Evolutionary conservation across 2,113 vertebrate genomes (phyloP).

Genomic region (Pelmatolapia mariae): DNA sequence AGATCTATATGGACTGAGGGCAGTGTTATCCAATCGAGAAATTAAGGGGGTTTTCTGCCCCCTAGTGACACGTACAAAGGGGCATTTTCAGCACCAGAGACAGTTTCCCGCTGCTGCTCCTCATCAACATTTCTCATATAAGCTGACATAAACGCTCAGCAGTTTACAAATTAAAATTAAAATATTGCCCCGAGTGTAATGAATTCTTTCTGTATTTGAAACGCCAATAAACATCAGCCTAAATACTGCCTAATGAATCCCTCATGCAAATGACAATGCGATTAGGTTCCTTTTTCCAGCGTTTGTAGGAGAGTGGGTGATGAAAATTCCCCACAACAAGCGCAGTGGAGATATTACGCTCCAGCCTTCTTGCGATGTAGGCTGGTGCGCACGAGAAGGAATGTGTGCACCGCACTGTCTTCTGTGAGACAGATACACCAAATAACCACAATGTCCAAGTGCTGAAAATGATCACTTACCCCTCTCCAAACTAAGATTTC

Average conservation of each 20-base stretch:
- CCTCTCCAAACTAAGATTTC: conserved; percentile 87
- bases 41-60: conserved; percentile 53
- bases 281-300: neutral
- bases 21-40: neutral
- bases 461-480: conserved; percentile 69
- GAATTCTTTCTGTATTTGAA: neutral
- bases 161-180: neutral
- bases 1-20: neutral
- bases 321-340: neutral
- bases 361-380: neutral
- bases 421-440: neutral
- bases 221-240: neutral
- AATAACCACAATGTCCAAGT: neutral
- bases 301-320: neutral
- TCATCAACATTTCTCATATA: neutral
- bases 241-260: neutral
- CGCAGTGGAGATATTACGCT: neutral
- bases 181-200: neutral
- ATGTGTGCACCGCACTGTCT: neutral
- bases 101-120: conserved; percentile 22
- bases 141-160: neutral
- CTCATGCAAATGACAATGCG: neutral
- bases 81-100: conserved; percentile 55
- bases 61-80: conserved; percentile 46
- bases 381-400: neutral